Conservation (phyloP, 2,888 invertebrate genomes). For the Hirtodrosophila alboralis region DNA sequence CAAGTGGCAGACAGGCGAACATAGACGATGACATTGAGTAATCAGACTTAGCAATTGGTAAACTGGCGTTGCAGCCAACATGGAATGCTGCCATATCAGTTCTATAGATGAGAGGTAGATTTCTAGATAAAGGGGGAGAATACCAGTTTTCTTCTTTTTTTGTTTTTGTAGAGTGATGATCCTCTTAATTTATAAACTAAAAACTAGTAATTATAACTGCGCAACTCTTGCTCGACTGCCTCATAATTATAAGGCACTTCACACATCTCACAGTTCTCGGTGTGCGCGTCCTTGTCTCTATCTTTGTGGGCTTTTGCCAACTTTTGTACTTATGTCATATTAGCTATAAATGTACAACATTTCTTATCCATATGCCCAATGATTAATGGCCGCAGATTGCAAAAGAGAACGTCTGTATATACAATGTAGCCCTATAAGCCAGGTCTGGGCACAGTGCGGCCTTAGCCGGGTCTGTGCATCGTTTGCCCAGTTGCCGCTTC, state of each 20-base stretch:
- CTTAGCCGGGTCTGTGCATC: constrained; percentile 24
- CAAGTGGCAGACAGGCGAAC: constrained; percentile 55
- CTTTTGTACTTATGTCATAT: constrained; percentile 80
- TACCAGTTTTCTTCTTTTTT: constrained; percentile 39
- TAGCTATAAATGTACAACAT: constrained; percentile 75
- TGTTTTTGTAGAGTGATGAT: constrained; percentile 63
- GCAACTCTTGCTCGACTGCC: constrained; percentile 61
- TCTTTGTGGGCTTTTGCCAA: constrained; percentile 69
- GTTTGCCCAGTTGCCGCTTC: constrained; percentile 64
- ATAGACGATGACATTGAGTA: constrained; percentile 77
- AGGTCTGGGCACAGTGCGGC: constrained; percentile 22
- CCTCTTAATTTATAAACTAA: constrained; percentile 79
- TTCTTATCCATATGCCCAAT: constrained; percentile 58
- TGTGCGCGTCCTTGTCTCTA: constrained; percentile 48
- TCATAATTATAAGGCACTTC: constrained; percentile 72
- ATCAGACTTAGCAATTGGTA: constrained; percentile 75
- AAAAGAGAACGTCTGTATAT: constrained; percentile 24
- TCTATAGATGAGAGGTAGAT: constrained; percentile 4
- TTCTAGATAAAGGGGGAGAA: constrained; percentile 7
- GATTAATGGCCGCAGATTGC: constrained; percentile 69
- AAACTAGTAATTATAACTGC: constrained; percentile 79
- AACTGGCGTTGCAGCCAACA: constrained; percentile 56
- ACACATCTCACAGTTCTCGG: constrained; percentile 3
- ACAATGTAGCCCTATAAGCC: constrained; percentile 39
- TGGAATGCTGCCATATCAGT: constrained; percentile 75